A percentile compares a stretch with the other conserved stretches of the same genome.
Evolutionary conservation across 2,888 invertebrate species (phyloP).

Genomic region (Drosophila atripex): DNA sequence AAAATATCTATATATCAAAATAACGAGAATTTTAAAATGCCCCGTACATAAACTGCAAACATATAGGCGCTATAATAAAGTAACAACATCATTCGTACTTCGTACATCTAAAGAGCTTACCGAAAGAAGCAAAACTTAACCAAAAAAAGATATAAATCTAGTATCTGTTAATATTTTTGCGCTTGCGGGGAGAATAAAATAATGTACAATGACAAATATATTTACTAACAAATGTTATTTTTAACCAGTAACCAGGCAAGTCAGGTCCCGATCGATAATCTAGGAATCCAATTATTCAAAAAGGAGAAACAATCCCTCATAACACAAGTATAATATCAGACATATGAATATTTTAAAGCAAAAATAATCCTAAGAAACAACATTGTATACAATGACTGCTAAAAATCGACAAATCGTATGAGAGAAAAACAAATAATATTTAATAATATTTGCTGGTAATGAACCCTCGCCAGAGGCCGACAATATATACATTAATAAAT

Average conservation of each 20-base stretch:
- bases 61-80: constrained; percentile 20
- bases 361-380: constrained; percentile 36
- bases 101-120: constrained; percentile 46
- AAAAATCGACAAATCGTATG: constrained; percentile 58
- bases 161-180: constrained; percentile 65
- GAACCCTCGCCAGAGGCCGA: constrained; percentile 62
- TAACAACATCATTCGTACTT: constrained; percentile 29
- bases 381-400: constrained; percentile 62
- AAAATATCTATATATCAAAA: constrained; percentile 57
- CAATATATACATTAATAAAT: constrained; percentile 65
- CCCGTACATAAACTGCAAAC: constrained; percentile 32
- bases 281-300: constrained; percentile 28
- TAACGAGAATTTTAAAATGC: constrained; percentile 63
- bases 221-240: constrained; percentile 52
- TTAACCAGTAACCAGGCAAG: constrained; percentile 21
- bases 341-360: constrained; percentile 47
- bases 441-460: constrained; percentile 53
- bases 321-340: constrained; percentile 46
- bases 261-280: constrained; percentile 18
- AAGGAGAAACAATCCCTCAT: constrained; percentile 35
- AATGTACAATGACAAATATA: constrained; percentile 37
- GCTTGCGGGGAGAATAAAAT: constrained; percentile 41
- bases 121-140: constrained; percentile 34
- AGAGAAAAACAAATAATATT: constrained; percentile 45
- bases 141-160: constrained; percentile 27